These are phyloP conservation scores for Episyrphus balteatus DNA, from an alignment of 1,140 invertebrate genomes.

Conservation along the genomic window DNA sequence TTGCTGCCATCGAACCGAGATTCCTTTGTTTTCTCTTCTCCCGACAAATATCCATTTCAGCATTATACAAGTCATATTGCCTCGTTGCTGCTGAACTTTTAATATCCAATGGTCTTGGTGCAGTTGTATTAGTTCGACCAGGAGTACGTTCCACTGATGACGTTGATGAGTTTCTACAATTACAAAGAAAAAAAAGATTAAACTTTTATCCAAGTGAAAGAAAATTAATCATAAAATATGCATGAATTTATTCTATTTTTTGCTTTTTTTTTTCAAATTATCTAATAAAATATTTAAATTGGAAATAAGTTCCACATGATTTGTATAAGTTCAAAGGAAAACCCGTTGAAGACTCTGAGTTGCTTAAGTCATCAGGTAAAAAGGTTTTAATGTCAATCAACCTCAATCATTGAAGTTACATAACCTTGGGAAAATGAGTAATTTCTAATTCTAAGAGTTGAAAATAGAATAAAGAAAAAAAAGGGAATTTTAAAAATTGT, in stretches of 20 bases:
- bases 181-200: neutral
- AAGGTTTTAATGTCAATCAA: too few relatives aligned
- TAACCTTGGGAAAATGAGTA: too few relatives aligned
- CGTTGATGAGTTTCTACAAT: constrained; percentile 27
- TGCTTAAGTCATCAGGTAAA: too few relatives aligned
- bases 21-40: constrained; percentile 58
- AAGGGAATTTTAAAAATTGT: too few relatives aligned
- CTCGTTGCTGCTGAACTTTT: constrained; percentile 12
- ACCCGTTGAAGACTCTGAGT: too few relatives aligned
- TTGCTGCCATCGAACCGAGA: constrained; percentile 51
- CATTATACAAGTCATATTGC: constrained; percentile 42
- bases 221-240: neutral
- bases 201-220: too few relatives aligned
- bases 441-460: too few relatives aligned
- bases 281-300: too few relatives aligned
- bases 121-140: neutral
- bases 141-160: constrained; percentile 23
- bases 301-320: too few relatives aligned
- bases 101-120: constrained; percentile 5
- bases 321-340: too few relatives aligned
- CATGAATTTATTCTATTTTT: neutral
- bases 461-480: too few relatives aligned
- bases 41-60: constrained; percentile 49
- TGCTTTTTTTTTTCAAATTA: neutral
- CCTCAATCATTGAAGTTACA: too few relatives aligned